These are phyloP conservation scores for Parauchenoglanis punctatus DNA, from an alignment of 2,797 vertebrate species.

Conservation along the genomic window DNA sequence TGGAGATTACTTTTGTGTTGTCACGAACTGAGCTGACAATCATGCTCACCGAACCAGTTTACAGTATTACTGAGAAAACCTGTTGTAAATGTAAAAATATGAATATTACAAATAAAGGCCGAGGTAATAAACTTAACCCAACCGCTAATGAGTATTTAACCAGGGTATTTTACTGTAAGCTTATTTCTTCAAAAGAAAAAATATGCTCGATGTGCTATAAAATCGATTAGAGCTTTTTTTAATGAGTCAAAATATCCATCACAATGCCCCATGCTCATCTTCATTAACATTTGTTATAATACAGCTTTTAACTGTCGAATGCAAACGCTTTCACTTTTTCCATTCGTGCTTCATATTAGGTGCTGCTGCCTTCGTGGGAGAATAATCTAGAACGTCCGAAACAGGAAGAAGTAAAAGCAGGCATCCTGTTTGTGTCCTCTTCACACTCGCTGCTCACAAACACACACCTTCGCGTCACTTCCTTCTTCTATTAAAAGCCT, in stretches of 20 bases:
- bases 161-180: neutral
- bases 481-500: constrained; percentile 52
- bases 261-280: neutral
- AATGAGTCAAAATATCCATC: too few relatives aligned
- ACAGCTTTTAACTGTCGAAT: neutral
- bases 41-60: constrained; percentile 17
- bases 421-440: constrained; percentile 80
- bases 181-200: neutral
- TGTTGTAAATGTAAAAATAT: neutral
- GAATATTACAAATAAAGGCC: neutral
- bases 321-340: constrained; percentile 43
- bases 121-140: neutral
- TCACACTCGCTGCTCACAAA: constrained; percentile 57
- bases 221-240: too few relatives aligned
- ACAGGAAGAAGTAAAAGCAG: constrained; percentile 76
- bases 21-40: neutral
- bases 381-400: constrained; percentile 63
- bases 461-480: constrained; percentile 57
- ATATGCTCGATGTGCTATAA: neutral
- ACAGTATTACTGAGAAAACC: neutral
- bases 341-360: constrained; percentile 5
- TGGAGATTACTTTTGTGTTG: constrained; percentile 2
- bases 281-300: neutral
- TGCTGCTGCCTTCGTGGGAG: constrained; percentile 67
- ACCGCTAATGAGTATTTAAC: neutral